Percentiles rank a stretch among this genome's conserved stretches.
These are phyloP conservation scores for Cephus pygmeus DNA, from an alignment of 2,888 invertebrate species.

Conservation along the genomic window DNA sequence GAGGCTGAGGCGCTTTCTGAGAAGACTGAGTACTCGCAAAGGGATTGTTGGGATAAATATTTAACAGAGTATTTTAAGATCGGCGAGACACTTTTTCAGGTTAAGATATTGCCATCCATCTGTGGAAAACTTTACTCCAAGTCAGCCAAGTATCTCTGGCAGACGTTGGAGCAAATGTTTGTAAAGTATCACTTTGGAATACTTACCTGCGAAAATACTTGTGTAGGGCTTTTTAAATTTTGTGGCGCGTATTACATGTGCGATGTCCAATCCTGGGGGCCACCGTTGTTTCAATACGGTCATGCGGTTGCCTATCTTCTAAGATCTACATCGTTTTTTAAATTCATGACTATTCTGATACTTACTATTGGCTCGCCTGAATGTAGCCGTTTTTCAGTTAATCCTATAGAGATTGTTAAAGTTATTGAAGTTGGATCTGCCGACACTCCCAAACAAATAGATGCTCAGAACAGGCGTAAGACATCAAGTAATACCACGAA, in stretches of 20 bases:
- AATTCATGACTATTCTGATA: conserved; percentile 45
- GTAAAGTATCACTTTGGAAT: conserved; percentile 46
- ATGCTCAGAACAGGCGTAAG: conserved; percentile 4
- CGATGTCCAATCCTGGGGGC: conserved; percentile 51
- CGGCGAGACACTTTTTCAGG: conserved; percentile 49
- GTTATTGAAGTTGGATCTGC: conserved; percentile 38
- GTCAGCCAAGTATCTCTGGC: conserved; percentile 42
- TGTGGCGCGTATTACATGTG: conserved; percentile 54
- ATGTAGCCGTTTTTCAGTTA: conserved; percentile 46
- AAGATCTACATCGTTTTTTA: conserved; percentile 47
- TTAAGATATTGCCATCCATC: conserved; percentile 37
- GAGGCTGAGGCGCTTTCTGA: conserved; percentile 35
- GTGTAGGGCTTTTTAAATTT: conserved; percentile 53
- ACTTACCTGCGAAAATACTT: conserved; percentile 48
- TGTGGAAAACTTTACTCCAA: conserved; percentile 44
- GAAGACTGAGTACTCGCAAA: conserved; percentile 26
- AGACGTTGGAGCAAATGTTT: conserved; percentile 44
- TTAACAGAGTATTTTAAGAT: conserved; percentile 46
- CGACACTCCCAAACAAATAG: neutral
- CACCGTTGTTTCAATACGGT: conserved; percentile 52
- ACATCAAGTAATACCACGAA: conserved; percentile 13
- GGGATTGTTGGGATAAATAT: conserved; percentile 32
- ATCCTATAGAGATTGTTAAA: conserved; percentile 50
- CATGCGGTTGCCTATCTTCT: conserved; percentile 48
- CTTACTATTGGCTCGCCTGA: conserved; percentile 50